Conservation (phyloP, 2,113 vertebrate genomes). For the Urocitellus parryii region DNA sequence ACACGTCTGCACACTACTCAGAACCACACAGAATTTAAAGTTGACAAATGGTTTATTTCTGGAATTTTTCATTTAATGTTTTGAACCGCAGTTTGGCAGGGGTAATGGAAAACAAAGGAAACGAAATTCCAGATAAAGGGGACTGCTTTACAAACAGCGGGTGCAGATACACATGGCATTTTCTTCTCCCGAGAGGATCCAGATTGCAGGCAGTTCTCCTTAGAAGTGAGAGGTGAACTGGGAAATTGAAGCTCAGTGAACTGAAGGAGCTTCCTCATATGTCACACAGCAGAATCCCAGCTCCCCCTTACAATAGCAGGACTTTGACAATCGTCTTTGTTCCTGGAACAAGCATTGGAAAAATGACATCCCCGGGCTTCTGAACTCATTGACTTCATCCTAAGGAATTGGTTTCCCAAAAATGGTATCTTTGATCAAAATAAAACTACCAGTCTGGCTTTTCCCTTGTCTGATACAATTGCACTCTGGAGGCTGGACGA, state of each 20-base stretch:
- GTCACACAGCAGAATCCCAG: background rate
- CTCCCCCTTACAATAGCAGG: background rate
- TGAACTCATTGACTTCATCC: background rate
- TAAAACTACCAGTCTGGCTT: background rate
- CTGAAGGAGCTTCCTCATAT: background rate
- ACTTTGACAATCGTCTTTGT: background rate
- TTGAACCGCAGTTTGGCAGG: background rate
- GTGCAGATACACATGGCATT: background rate
- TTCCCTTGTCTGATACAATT: background rate
- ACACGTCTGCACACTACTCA: background rate
- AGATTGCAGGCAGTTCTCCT: background rate
- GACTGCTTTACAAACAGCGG: background rate
- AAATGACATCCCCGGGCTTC: background rate
- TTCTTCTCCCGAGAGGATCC: background rate
- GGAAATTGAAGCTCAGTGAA: background rate
- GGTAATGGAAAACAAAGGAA: background rate
- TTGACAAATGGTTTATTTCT: background rate
- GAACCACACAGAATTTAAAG: background rate
- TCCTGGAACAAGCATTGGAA: background rate
- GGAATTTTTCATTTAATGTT: background rate
- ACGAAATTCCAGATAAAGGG: background rate
- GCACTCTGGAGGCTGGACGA: background rate
- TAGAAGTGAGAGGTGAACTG: background rate
- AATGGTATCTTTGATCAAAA: background rate
- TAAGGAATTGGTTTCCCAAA: slow-evolving; percentile 19